phyloP scores from a whole-genome alignment of 37 sponge, comb jelly and placozoan genomes.

The Aphrocallistes beatrix region DNA sequence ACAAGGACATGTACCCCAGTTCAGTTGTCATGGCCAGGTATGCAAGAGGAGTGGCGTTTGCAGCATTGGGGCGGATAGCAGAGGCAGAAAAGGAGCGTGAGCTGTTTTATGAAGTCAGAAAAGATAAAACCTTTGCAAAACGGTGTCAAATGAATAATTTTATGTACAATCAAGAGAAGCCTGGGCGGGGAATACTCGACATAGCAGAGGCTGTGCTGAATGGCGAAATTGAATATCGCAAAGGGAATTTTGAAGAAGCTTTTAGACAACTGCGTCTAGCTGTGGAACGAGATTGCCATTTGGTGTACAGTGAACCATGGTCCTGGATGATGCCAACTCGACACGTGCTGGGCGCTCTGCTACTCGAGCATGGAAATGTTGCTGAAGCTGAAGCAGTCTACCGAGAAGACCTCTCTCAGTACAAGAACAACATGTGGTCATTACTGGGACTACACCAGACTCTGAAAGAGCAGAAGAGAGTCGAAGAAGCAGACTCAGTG shows the following conservation, averaged over 20 bases:
- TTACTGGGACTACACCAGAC: slow-evolving; percentile 33
- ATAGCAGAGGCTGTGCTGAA: slow-evolving; percentile 42
- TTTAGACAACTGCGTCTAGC: slow-evolving; percentile 38
- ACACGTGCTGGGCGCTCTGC: slow-evolving; percentile 45
- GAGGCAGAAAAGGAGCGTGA: slow-evolving; percentile 37
- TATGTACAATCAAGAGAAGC: slow-evolving; percentile 36
- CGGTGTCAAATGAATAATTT: slow-evolving; percentile 36
- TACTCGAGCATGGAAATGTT: slow-evolving; percentile 39
- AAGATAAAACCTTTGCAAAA: slow-evolving; percentile 28
- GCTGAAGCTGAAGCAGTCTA: slow-evolving; percentile 41
- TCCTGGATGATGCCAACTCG: slow-evolving; percentile 54
- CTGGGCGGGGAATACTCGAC: slow-evolving; percentile 35
- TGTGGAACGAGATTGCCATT: slow-evolving; percentile 33
- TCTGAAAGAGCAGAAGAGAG: slow-evolving; percentile 25
- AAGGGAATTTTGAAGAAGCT: slow-evolving; percentile 35
- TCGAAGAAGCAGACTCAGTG: slow-evolving; percentile 28
- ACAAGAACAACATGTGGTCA: slow-evolving; percentile 51
- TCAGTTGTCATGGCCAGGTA: slow-evolving; percentile 36
- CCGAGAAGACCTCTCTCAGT: slow-evolving; percentile 31
- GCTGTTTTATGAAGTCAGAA: slow-evolving; percentile 26
- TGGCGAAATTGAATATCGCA: slow-evolving; percentile 50
- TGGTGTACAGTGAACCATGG: slow-evolving; percentile 49
- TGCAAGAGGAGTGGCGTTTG: slow-evolving; percentile 53
- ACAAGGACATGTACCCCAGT: slow-evolving; percentile 33
- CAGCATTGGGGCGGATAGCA: slow-evolving; percentile 31